phyloP scores from a whole-genome alignment of 2,797 vertebrate genomes.

The Hemibagrus guttatus region DNA sequence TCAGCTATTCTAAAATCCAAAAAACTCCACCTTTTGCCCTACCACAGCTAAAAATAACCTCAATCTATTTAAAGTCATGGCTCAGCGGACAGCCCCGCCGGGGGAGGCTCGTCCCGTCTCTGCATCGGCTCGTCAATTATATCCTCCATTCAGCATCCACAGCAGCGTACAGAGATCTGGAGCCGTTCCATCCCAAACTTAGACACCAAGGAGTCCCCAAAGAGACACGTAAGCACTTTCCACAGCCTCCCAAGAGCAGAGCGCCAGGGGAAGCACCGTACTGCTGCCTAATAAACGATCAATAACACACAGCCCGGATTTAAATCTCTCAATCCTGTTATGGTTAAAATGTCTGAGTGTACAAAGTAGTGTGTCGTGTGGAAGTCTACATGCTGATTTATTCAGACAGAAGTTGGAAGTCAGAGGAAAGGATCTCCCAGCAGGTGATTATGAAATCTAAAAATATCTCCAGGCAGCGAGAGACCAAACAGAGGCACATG shows the following conservation, averaged over 20 bases:
- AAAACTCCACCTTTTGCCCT: neutral
- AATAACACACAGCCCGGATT: neutral
- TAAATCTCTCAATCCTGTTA: neutral
- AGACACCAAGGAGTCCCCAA: conserved; percentile 21
- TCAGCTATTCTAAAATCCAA: neutral
- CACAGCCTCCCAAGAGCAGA: neutral
- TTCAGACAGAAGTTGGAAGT: neutral
- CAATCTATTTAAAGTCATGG: conserved; percentile 20
- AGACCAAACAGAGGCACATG: conserved; percentile 5
- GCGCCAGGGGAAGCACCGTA: neutral
- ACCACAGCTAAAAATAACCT: conserved; percentile 13
- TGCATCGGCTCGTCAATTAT: conserved; percentile 7
- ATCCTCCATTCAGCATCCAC: conserved; percentile 10
- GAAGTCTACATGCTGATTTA: neutral
- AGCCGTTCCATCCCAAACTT: neutral
- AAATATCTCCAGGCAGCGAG: conserved; percentile 12
- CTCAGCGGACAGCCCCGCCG: neutral
- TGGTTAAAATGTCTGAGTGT: neutral
- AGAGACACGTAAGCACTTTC: conserved; percentile 14
- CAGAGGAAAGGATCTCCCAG: neutral
- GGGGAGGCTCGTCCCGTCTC: neutral
- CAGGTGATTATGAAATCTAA: conserved; percentile 13
- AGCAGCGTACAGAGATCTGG: neutral
- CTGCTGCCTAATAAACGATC: neutral
- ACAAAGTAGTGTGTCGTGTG: neutral